These are phyloP conservation scores for Gonioctena quinquepunctata DNA, from an alignment of 1,140 invertebrate species.

Conservation along the genomic window DNA sequence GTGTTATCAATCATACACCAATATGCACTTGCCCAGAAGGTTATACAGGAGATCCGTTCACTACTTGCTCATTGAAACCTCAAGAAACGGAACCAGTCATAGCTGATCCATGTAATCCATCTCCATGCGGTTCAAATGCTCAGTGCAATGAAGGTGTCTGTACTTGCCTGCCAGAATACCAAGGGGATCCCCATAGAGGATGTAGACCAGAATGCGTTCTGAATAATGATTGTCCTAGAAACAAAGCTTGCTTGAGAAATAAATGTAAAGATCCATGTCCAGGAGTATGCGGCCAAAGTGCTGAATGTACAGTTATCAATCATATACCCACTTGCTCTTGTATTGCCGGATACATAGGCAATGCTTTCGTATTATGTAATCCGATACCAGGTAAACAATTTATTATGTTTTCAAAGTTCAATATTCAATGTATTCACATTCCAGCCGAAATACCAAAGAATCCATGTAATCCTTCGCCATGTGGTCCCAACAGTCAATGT, in stretches of 20 bases:
- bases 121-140: constrained; percentile 74
- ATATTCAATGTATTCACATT: constrained; percentile 20
- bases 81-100: constrained; percentile 43
- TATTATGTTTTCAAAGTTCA: not conserved
- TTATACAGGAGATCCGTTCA: constrained; percentile 75
- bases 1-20: constrained; percentile 70
- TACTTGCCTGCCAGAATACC: constrained; percentile 64
- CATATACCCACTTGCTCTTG: constrained; percentile 71
- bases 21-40: constrained; percentile 69
- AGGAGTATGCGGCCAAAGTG: constrained; percentile 68
- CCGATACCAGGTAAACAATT: constrained; percentile 57
- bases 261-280: constrained; percentile 68
- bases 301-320: constrained; percentile 70
- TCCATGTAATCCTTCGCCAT: constrained; percentile 69
- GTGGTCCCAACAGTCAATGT: constrained; percentile 74
- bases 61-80: constrained; percentile 64
- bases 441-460: constrained; percentile 56
- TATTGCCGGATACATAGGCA: constrained; percentile 66
- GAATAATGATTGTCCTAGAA: constrained; percentile 63
- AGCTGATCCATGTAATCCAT: constrained; percentile 67
- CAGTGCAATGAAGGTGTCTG: constrained; percentile 68
- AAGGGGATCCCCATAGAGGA: constrained; percentile 64
- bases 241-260: constrained; percentile 64
- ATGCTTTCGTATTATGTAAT: constrained; percentile 72
- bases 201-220: constrained; percentile 67